Evolutionary conservation across 2,797 vertebrate genomes (phyloP), one percentile per base, ranked within the genome.

Genomic region (Craterocephalus amniculus): DNA sequence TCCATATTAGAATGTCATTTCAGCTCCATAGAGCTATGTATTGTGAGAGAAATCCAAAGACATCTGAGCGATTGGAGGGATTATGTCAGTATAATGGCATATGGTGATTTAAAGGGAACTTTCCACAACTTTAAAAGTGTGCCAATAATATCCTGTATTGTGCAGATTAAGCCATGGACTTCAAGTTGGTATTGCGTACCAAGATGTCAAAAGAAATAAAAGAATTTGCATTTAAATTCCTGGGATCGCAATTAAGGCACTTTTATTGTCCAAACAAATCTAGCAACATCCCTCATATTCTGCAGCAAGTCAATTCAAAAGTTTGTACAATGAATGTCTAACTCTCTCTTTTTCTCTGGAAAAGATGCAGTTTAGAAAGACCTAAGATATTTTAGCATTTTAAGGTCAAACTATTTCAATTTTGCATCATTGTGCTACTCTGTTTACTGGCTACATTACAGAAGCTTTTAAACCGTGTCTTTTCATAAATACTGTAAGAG

Each of bases 81-180:
- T 14, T 54, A 29, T 9, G 18, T 29, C 16, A 18, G 1, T 27
- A 29, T 6, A 16, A 22, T 16, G 2, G 24, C 14, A 20, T 34
- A 18, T 43, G n/a, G 9, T 62, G 14, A 34, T 26, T 22, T 26
- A 1, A 40, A 27, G 0, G 6, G 26, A 64, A 58, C 27, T 58
- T 20, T 18, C 8, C 63, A 24, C 68, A 62, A 54, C 40, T 57
- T 9, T 67, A 43, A 58, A 35, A 55, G 55, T 27, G 0, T 13
- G 6, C 55, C 70, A 64, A 70, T 64, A 80, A 81, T 75, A 79
- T 38, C 52, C 20, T 72, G 63, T 74, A 74, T 72, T 84, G 31
- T 69, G 5, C 51, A 76, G 59, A 75, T 60, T 67, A 43, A 77
- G 69, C 80, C 79, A 74, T 64, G 40, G 74, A 36, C 31, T 31